Conservation (phyloP, 2,888 invertebrate species). For the Chouioia cunea region DNA sequence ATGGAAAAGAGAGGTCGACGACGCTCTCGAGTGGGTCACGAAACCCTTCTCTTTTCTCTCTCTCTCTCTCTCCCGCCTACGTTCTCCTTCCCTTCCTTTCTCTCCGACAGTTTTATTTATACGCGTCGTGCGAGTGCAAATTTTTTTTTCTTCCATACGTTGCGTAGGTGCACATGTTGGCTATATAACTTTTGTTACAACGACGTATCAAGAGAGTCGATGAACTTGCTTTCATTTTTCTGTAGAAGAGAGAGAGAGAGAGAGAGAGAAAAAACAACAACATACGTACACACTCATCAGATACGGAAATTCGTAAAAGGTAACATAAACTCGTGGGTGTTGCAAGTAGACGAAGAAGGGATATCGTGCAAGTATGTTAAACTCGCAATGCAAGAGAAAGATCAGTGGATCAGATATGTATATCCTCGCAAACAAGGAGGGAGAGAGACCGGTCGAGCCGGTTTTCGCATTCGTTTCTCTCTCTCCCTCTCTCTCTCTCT, state of each 20-base stretch:
- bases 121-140: too few relatives aligned
- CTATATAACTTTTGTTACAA: too few relatives aligned
- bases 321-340: neutral
- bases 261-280: conserved; percentile 9
- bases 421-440: conserved; percentile 58
- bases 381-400: conserved; percentile 46
- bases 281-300: conserved; percentile 38
- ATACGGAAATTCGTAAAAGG: neutral
- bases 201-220: too few relatives aligned
- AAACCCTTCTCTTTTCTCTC: conserved; percentile 16
- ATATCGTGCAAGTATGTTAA: conserved; percentile 35
- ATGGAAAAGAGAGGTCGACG: conserved; percentile 37
- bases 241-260: neutral
- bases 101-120: too few relatives aligned
- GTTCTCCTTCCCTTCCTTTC: too few relatives aligned
- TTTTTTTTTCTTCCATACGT: too few relatives aligned
- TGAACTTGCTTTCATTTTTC: conserved; percentile 18
- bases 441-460: conserved; percentile 58
- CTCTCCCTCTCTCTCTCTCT: too few relatives aligned
- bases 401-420: conserved; percentile 45
- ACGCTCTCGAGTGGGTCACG: conserved; percentile 41
- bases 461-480: conserved; percentile 53
- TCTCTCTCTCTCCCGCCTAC: neutral
- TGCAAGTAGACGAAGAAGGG: neutral
- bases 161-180: too few relatives aligned